Evolutionary conservation across 1,140 invertebrate species (phyloP).

Genomic region (Listronotus oregonensis): DNA sequence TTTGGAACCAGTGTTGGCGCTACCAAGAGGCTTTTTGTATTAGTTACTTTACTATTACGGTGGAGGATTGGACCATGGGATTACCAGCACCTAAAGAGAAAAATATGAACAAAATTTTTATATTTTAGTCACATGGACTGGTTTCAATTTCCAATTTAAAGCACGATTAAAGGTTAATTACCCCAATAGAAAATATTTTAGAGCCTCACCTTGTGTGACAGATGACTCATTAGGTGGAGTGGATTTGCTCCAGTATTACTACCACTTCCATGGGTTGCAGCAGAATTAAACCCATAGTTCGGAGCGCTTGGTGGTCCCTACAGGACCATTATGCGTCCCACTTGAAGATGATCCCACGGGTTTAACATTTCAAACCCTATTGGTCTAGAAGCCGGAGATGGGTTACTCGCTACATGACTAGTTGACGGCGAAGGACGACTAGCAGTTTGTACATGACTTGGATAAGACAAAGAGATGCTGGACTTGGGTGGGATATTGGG

Average conservation of each 20-base stretch:
- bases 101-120: no score
- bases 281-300: conserved; percentile 14
- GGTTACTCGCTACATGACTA: background rate
- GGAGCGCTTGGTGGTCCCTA: conserved; percentile 15
- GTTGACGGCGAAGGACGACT: background rate
- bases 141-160: no score
- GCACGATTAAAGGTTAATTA: no score
- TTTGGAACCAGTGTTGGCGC: background rate
- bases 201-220: conserved; percentile 2
- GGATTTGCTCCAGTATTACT: background rate
- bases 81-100: background rate
- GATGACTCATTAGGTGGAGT: background rate
- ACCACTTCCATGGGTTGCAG: background rate
- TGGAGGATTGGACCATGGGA: conserved; percentile 1
- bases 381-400: background rate
- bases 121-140: no score
- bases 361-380: conserved; percentile 25
- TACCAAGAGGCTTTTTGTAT: background rate
- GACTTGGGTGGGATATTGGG: conserved; percentile 12
- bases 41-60: conserved; percentile 2
- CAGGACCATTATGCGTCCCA: background rate
- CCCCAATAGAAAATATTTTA: background rate
- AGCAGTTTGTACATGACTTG: background rate
- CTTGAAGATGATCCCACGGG: background rate
- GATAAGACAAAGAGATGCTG: conserved; percentile 18